A percentile compares a stretch with the other conserved stretches of the same genome.
Evolutionary conservation across 2,797 vertebrate species (phyloP).

Genomic region (Eospalax fontanierii): DNA sequence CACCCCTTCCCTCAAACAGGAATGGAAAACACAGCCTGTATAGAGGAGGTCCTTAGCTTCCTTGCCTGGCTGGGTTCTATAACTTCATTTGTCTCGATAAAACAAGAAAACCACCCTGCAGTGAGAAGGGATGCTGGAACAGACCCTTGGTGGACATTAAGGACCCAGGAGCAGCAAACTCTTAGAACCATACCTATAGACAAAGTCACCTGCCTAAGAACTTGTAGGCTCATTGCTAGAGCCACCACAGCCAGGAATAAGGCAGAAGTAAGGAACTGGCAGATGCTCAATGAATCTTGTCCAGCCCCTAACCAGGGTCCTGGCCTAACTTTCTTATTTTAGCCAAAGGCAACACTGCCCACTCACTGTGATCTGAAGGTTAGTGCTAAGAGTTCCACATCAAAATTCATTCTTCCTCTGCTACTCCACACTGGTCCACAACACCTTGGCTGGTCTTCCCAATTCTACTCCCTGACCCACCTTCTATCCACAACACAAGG

Average conservation of each 20-base stretch:
- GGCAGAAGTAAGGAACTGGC: neutral
- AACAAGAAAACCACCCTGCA: neutral
- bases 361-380: neutral
- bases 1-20: neutral
- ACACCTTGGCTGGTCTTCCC: neutral
- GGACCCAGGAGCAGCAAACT: neutral
- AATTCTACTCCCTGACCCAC: neutral
- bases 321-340: neutral
- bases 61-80: neutral
- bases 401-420: neutral
- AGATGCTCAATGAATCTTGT: neutral
- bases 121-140: neutral
- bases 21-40: neutral
- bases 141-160: neutral
- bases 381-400: neutral
- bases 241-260: neutral
- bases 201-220: neutral
- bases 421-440: too few species aligned
- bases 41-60: fast-evolving
- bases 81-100: neutral
- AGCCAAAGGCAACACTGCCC: neutral
- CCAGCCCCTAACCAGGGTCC: neutral
- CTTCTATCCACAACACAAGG: neutral
- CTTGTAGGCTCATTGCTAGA: neutral
- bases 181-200: too few species aligned